Conservation (phyloP, 2,888 invertebrate genomes). For the Rutpela maculata region DNA sequence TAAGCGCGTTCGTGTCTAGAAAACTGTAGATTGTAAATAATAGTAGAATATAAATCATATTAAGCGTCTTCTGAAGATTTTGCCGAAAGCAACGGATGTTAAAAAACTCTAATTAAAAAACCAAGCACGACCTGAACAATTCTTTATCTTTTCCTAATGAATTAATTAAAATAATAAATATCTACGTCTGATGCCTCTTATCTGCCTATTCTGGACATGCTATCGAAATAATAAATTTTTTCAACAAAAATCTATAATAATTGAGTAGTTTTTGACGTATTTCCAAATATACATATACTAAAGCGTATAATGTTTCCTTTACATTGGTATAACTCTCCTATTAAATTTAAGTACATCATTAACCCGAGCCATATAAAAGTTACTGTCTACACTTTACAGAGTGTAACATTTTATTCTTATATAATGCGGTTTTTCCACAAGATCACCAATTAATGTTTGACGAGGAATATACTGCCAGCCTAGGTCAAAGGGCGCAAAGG, state of each 20-base stretch:
- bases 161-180: constrained; percentile 11
- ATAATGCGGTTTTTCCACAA: too few species aligned
- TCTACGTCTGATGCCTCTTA: constrained; percentile 8
- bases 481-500: too few species aligned
- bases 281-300: constrained; percentile 21
- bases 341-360: constrained; percentile 34
- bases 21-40: too few species aligned
- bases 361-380: constrained; percentile 11
- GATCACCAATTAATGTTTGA: too few species aligned
- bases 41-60: neutral
- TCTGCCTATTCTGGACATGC: neutral
- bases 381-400: constrained; percentile 16
- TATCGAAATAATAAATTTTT: neutral
- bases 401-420: neutral
- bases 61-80: neutral
- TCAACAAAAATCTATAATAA: neutral
- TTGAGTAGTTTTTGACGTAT: neutral
- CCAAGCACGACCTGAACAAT: neutral
- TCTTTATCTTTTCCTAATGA: constrained; percentile 13
- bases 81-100: neutral
- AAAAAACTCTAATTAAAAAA: neutral
- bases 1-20: too few species aligned
- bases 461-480: too few species aligned
- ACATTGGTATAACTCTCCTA: constrained; percentile 11
- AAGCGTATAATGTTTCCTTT: constrained; percentile 9